phyloP scores from a whole-genome alignment of 2,797 vertebrate species.

The Schizopygopsis pylzovi region DNA sequence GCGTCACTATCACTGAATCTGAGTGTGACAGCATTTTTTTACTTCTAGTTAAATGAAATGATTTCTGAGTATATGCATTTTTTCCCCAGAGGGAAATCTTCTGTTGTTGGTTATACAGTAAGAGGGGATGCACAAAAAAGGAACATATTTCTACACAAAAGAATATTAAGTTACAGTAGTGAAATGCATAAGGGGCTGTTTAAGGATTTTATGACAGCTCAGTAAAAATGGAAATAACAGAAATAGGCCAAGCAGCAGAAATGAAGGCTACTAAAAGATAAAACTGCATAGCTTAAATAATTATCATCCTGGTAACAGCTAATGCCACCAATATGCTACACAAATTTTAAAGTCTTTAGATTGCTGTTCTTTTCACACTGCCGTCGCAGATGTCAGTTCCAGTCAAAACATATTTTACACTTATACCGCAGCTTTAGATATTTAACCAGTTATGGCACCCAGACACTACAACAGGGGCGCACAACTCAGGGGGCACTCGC shows the following conservation, averaged over 20 bases:
- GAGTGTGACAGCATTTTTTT: not conserved
- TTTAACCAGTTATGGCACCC: not conserved
- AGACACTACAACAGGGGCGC: not conserved
- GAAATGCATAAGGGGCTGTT: not conserved
- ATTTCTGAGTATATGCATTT: not conserved
- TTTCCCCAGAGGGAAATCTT: not conserved
- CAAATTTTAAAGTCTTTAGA: not conserved
- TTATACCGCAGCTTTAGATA: not conserved
- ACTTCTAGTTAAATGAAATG: not conserved
- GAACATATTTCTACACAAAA: not conserved
- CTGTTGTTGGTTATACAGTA: not conserved
- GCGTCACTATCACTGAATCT: constrained; percentile 10
- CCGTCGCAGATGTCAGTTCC: not conserved
- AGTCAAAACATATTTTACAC: constrained; percentile 6
- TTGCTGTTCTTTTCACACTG: not conserved
- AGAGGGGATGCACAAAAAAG: not conserved
- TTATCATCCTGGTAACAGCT: not conserved
- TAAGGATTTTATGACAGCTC: not conserved
- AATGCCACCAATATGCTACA: not conserved
- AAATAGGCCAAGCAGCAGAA: not conserved
- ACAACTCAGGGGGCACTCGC: not conserved
- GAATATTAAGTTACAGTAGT: not conserved
- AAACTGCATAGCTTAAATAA: not conserved
- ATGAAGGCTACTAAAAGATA: not conserved
- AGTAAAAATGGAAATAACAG: not conserved